phyloP scores from a whole-genome alignment of 2,797 vertebrate species.

The Hemibagrus guttatus region DNA sequence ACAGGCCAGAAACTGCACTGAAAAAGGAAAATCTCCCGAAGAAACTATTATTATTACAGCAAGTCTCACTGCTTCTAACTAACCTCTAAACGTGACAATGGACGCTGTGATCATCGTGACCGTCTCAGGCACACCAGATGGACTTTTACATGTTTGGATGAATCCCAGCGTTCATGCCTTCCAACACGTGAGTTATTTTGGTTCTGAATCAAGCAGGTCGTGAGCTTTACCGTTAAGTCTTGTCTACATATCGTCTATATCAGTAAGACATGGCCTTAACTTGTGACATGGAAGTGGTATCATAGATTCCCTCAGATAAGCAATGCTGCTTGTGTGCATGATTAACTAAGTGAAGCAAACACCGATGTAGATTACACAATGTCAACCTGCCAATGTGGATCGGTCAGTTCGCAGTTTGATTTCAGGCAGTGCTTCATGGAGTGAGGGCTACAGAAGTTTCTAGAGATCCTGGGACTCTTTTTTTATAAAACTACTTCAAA shows the following conservation, averaged over 20 bases:
- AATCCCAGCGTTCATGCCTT: background rate
- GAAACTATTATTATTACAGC: no score
- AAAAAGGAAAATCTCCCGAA: background rate
- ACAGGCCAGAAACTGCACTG: background rate
- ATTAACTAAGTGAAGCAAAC: background rate
- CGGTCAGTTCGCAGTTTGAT: background rate
- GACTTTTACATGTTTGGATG: background rate
- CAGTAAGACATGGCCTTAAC: background rate
- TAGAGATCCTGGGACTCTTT: background rate
- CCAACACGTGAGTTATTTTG: background rate
- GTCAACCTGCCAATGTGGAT: background rate
- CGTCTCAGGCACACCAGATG: background rate
- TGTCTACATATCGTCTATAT: background rate
- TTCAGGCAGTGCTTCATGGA: background rate
- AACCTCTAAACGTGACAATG: background rate
- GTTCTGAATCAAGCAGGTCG: background rate
- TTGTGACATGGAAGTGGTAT: background rate
- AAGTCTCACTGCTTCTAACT: background rate
- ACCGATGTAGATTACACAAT: background rate
- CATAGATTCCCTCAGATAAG: constrained; percentile 1
- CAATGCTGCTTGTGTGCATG: background rate
- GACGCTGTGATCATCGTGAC: background rate
- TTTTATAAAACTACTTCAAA: no score
- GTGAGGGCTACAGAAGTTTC: no score
- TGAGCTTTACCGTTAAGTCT: background rate